Base-by-base conservation (phyloP, 2,113 vertebrate species). In the Tauraco erythrolophus region DNA sequence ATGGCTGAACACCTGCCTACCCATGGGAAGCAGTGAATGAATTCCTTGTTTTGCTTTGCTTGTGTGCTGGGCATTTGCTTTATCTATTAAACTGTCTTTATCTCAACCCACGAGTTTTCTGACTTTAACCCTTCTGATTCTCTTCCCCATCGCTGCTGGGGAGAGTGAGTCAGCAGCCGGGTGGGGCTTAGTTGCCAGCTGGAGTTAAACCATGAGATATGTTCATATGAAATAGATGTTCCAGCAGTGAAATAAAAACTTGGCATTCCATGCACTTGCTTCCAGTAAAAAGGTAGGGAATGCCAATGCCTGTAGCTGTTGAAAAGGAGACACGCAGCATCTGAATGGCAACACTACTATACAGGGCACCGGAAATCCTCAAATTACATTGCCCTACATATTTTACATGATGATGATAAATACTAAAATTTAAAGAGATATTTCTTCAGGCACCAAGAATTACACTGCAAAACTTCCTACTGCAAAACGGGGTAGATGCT, bases 281-380 rank as follows among this genome's bases (percentile, higher is more conserved):
- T 95, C 77, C 91, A 84, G 84, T 91, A 91, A 92, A 86, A 91
- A 68, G 7, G 19, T 14, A 64, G n/a, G 43, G 68, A 81, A 70
- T 33, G 76, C 46, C 89, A 89, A 9, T 16, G 37, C 6, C 6
- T 54, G 50, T 18, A 68, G 53, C 35, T 69, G 14, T 27, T 92
- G 48, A 58, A 88, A 93, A 77, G 28, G 23, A 82, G 17, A 57
- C 18, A 41, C 5, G 54, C 10, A 79, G 17, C 45, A 64, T 41
- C 33, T 69, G 45, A 53, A 61, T 14, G 19, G 21, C 46, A 56
- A 88, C 27, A 19, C 18, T 58, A 37, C 45, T 77, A 28, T 4
- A 21, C 33, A 64, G 33, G 41, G 45, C 37, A 74, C 0, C 22
- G 43, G 69, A 39, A 25, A 60, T 66, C 33, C 58, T 77, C 37